A percentile compares a stretch with the other conserved stretches of the same genome.
These are phyloP conservation scores for Eumeta japonica DNA, from an alignment of 1,140 invertebrate species.

Conservation along the genomic window DNA sequence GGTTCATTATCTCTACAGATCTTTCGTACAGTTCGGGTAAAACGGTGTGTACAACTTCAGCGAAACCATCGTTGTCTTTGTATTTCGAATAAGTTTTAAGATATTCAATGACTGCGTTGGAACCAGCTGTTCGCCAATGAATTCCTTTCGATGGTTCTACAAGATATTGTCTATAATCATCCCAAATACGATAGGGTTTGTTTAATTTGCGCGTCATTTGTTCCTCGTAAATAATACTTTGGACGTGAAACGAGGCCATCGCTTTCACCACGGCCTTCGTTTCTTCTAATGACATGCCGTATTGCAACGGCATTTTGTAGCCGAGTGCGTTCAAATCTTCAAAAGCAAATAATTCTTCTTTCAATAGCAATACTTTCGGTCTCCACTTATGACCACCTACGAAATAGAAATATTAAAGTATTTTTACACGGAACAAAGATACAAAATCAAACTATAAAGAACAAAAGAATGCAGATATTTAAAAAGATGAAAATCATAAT, in stretches of 20 bases:
- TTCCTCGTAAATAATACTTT: constrained; percentile 57
- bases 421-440: too few relatives aligned
- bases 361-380: constrained; percentile 25
- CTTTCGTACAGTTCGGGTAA: constrained; percentile 36
- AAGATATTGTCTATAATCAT: constrained; percentile 57
- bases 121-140: constrained; percentile 46
- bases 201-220: constrained; percentile 34
- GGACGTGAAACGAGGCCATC: constrained; percentile 59
- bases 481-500: too few relatives aligned
- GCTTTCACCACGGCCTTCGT: constrained; percentile 50
- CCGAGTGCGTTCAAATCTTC: constrained; percentile 32
- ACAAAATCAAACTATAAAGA: too few relatives aligned
- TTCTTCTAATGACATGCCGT: constrained; percentile 45
- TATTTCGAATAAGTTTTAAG: constrained; percentile 43
- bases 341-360: constrained; percentile 35
- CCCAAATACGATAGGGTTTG: constrained; percentile 43
- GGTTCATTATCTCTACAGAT: constrained; percentile 46
- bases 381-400: constrained; percentile 30
- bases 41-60: constrained; percentile 20
- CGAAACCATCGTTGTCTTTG: constrained; percentile 20
- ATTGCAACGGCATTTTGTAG: constrained; percentile 28
- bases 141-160: constrained; percentile 27
- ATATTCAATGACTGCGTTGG: constrained; percentile 44
- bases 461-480: too few relatives aligned
- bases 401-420: constrained; percentile 10